phyloP scores from a whole-genome alignment of 2,888 invertebrate species.

The Augiades crinisus region DNA sequence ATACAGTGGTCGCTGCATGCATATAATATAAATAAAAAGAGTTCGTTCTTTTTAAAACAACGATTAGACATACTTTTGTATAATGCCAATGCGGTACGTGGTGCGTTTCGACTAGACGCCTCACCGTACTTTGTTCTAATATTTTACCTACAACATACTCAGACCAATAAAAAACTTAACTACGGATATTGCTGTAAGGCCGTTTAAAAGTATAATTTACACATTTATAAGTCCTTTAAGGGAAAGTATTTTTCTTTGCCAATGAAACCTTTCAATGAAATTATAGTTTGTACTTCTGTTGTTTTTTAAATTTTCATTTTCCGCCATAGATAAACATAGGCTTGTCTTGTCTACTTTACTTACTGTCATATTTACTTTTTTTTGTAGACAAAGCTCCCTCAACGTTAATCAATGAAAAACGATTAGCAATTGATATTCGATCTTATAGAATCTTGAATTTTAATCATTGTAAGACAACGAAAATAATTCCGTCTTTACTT shows the following conservation, averaged over 20 bases:
- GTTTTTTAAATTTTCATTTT: too few species aligned
- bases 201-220: too few species aligned
- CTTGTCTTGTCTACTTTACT: too few species aligned
- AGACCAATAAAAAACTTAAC: too few species aligned
- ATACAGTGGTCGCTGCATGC: slow-evolving; percentile 57
- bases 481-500: neutral
- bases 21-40: slow-evolving; percentile 39
- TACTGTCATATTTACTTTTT: too few species aligned
- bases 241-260: too few species aligned
- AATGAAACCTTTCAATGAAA: too few species aligned
- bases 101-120: slow-evolving; percentile 8
- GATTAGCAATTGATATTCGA: neutral
- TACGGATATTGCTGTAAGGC: too few species aligned
- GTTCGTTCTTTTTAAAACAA: slow-evolving; percentile 30
- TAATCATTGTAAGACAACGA: neutral
- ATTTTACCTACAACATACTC: too few species aligned
- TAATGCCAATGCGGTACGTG: slow-evolving; percentile 15
- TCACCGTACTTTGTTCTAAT: neutral
- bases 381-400: neutral
- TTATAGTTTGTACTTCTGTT: too few species aligned
- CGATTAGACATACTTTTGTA: slow-evolving; percentile 25
- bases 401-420: neutral
- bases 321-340: too few species aligned
- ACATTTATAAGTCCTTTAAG: too few species aligned
- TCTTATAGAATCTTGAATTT: neutral